A percentile compares a stretch with the other conserved stretches of the same genome.
These are phyloP conservation scores for Panagrolaimus sp. DNA, from an alignment of 1,140 invertebrate genomes.

Conservation along the genomic window DNA sequence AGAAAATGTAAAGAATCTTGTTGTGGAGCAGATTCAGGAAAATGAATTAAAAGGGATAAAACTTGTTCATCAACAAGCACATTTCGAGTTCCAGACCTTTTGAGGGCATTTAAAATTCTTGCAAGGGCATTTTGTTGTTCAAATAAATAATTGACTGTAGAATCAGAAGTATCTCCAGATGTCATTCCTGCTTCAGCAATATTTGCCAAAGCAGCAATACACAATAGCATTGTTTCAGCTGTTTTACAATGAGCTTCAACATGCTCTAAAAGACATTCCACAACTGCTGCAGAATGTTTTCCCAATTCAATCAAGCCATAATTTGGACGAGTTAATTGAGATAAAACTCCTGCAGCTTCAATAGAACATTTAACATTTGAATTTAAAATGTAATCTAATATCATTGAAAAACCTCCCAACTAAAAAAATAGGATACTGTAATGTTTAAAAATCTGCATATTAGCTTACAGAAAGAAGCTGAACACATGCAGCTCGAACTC, in stretches of 20 bases:
- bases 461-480: background rate
- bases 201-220: background rate
- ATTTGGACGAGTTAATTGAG: background rate
- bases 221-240: background rate
- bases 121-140: background rate
- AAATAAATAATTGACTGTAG: background rate
- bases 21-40: background rate
- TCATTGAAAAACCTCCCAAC: background rate
- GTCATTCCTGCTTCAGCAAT: background rate
- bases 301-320: background rate
- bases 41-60: background rate
- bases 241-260: constrained; percentile 1
- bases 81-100: background rate
- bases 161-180: background rate
- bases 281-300: background rate
- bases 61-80: constrained; percentile 8
- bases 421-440: background rate
- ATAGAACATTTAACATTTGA: background rate
- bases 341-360: background rate
- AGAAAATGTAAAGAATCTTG: background rate
- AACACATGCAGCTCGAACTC: constrained; percentile 1
- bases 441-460: background rate
- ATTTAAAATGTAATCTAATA: background rate
- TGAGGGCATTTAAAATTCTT: background rate
- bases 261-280: background rate